These are phyloP conservation scores for Poeciliopsis prolifica DNA, from an alignment of 2,113 vertebrate genomes.

Conservation along the genomic window DNA sequence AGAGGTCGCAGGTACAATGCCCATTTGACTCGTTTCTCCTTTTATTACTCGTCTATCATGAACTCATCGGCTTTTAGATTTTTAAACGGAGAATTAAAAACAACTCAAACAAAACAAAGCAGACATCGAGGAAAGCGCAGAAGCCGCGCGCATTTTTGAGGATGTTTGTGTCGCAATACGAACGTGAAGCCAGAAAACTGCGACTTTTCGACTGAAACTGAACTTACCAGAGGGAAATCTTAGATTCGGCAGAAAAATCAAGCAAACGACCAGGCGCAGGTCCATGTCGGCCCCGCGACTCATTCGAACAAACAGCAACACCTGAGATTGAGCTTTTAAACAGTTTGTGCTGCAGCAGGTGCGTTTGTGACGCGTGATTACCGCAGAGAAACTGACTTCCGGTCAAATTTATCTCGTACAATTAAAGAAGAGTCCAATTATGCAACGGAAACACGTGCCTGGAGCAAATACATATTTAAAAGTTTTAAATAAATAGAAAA, in stretches of 20 bases:
- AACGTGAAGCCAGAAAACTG: neutral
- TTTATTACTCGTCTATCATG: no score
- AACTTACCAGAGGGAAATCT: conserved; percentile 53
- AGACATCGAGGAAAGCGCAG: no score
- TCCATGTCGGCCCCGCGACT: conserved; percentile 59
- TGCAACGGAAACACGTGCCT: neutral
- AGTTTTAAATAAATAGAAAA: neutral
- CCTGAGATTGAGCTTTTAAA: conserved; percentile 43
- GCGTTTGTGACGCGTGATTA: neutral
- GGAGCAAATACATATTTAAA: neutral
- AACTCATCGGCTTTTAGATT: no score
- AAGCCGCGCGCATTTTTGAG: no score
- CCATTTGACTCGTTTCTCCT: no score
- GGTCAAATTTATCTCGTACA: neutral
- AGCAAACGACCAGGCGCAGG: conserved; percentile 15
- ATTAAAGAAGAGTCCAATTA: neutral
- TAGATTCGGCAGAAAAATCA: conserved; percentile 30
- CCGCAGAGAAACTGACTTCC: neutral
- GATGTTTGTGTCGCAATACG: neutral
- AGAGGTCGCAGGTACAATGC: no score
- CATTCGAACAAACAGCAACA: conserved; percentile 18
- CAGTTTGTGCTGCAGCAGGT: conserved; percentile 6
- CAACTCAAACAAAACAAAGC: no score
- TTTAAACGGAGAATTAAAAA: no score
- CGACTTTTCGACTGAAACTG: neutral